Percentiles rank a stretch among this genome's conserved stretches.
phyloP scores from a whole-genome alignment of 1,140 invertebrate species.

The Carposina sasakii region DNA sequence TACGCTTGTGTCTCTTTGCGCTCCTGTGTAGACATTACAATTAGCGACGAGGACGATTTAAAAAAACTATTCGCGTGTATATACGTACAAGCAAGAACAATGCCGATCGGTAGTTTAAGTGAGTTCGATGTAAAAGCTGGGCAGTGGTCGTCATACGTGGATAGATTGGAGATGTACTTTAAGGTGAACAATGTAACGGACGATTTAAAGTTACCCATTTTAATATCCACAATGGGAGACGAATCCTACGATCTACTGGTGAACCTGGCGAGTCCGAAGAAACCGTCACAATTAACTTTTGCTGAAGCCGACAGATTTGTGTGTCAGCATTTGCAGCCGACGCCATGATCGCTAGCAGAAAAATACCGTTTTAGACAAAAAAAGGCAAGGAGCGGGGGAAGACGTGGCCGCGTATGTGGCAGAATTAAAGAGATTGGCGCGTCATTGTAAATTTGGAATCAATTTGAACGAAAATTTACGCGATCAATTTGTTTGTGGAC shows the following conservation, averaged over 20 bases:
- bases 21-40: no score
- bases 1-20: no score
- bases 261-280: slow-evolving; percentile 1
- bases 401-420: slow-evolving; percentile 11
- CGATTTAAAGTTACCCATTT: neutral
- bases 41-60: no score
- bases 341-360: slow-evolving; percentile 10
- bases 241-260: neutral
- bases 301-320: neutral
- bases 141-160: neutral
- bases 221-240: neutral
- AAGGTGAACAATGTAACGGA: neutral
- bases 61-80: no score
- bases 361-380: slow-evolving; percentile 16
- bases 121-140: no score
- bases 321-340: slow-evolving; percentile 14
- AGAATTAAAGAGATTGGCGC: slow-evolving; percentile 15
- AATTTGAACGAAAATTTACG: slow-evolving; percentile 18
- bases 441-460: slow-evolving; percentile 13
- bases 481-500: slow-evolving; percentile 29
- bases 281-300: slow-evolving; percentile 8
- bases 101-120: no score
- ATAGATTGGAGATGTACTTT: slow-evolving; percentile 1
- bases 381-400: slow-evolving; percentile 2
- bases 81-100: no score